Evolutionary conservation across 2,113 vertebrate genomes (phyloP).

Genomic region (Stomatorhinus ivindoensis): DNA sequence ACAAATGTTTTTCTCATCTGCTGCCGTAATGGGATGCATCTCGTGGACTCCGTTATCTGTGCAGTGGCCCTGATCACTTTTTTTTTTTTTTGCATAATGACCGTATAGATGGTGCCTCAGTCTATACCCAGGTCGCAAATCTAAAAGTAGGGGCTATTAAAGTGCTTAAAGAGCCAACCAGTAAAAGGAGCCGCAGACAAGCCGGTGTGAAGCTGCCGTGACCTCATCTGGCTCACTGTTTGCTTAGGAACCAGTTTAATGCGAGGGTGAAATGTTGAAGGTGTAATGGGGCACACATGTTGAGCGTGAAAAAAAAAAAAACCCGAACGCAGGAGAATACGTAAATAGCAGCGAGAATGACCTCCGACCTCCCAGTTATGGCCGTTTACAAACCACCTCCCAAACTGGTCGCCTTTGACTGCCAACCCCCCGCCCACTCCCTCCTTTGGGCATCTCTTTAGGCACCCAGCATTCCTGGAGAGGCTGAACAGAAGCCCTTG

Average conservation of each 20-base stretch:
- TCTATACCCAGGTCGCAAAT: not conserved
- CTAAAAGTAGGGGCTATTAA: not conserved
- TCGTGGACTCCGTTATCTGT: not conserved
- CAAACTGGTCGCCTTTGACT: not conserved
- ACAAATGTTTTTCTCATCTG: conserved; percentile 17
- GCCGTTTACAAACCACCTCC: conserved; percentile 1
- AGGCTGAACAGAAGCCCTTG: conserved; percentile 67
- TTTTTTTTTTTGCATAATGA: not conserved
- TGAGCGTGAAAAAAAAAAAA: not conserved
- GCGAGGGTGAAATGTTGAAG: not conserved
- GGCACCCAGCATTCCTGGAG: conserved; percentile 64
- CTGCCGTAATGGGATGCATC: not conserved
- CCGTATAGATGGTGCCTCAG: not conserved
- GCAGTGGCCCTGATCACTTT: not conserved
- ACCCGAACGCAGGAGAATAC: not conserved
- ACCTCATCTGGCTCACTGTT: conserved; percentile 1
- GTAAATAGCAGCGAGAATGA: not conserved
- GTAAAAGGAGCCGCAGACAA: not conserved
- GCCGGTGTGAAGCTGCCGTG: not conserved
- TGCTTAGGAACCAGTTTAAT: not conserved
- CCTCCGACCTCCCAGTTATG: not conserved
- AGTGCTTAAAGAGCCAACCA: not conserved
- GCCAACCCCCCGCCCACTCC: conserved; percentile 5
- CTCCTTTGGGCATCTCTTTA: conserved; percentile 58
- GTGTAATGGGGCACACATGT: conserved; percentile 1